Evolutionary conservation across 1,140 invertebrate species (phyloP).

Genomic region (Zaprionus ghesquierei): DNA sequence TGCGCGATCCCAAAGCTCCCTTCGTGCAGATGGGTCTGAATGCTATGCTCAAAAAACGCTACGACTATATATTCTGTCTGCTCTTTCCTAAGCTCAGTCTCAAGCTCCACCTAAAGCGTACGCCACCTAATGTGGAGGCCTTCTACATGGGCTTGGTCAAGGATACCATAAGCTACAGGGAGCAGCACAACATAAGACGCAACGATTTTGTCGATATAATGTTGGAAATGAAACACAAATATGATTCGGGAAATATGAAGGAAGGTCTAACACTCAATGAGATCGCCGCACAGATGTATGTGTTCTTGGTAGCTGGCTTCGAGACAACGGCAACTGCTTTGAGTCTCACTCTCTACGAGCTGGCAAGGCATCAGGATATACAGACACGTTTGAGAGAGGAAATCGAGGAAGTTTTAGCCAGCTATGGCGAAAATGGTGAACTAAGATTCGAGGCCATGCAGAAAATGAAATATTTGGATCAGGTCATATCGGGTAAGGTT

Average conservation of each 20-base stretch:
- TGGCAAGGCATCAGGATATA: constrained; percentile 85
- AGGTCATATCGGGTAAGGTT: constrained; percentile 76
- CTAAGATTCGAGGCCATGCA: constrained; percentile 83
- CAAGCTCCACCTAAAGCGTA: constrained; percentile 31
- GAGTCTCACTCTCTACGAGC: constrained; percentile 84
- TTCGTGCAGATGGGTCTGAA: constrained; percentile 80
- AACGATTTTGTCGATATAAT: constrained; percentile 82
- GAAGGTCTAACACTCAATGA: constrained; percentile 50
- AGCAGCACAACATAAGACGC: constrained; percentile 68
- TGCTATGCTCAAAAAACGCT: constrained; percentile 34
- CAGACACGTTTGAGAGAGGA: constrained; percentile 85
- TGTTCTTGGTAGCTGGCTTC: constrained; percentile 83
- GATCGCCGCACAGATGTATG: constrained; percentile 58
- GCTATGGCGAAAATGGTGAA: constrained; percentile 65
- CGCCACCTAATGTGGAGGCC: constrained; percentile 49
- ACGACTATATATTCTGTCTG: constrained; percentile 35
- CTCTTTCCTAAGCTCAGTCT: constrained; percentile 44
- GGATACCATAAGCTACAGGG: constrained; percentile 74
- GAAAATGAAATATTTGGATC: constrained; percentile 86
- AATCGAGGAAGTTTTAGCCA: constrained; percentile 82
- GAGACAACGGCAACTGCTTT: constrained; percentile 84
- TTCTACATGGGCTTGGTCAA: constrained; percentile 77
- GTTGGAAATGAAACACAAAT: constrained; percentile 75
- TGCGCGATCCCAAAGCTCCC: constrained; percentile 77
- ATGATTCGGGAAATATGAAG: constrained; percentile 32